These are phyloP conservation scores for Acestrorhynchus altus DNA, from an alignment of 2,797 vertebrate species.

Conservation along the genomic window DNA sequence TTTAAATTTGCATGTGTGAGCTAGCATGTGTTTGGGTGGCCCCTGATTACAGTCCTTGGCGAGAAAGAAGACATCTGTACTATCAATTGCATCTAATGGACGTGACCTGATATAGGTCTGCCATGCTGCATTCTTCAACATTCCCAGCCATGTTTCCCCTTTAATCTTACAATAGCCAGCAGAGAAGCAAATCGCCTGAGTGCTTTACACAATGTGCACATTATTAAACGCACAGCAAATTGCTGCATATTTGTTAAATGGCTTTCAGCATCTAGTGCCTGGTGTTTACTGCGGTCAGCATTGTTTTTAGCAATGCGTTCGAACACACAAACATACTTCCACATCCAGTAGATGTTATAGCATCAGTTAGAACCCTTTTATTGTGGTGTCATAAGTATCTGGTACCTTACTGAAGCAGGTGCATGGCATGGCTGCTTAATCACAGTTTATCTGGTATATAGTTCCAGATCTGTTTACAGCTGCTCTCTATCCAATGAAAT, in stretches of 20 bases:
- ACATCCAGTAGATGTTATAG: not conserved
- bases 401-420: not conserved
- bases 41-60: conserved; percentile 27
- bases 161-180: conserved; percentile 7
- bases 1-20: conserved; percentile 2
- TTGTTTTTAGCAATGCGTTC: not conserved
- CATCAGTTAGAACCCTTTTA: not conserved
- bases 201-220: conserved; percentile 22
- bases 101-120: conserved; percentile 33
- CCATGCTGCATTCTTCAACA: conserved; percentile 21
- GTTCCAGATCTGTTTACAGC: not conserved
- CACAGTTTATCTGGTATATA: not conserved
- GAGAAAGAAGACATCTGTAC: conserved; percentile 12
- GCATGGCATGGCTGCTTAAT: not conserved
- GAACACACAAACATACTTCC: not conserved
- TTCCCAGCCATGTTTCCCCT: conserved; percentile 24
- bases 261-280: conserved; percentile 5
- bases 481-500: not conserved
- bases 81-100: conserved; percentile 36
- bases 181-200: conserved; percentile 13
- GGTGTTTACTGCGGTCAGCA: conserved; percentile 1
- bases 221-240: conserved; percentile 25
- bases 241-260: conserved; percentile 36
- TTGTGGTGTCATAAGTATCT: not conserved
- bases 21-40: conserved; percentile 29